phyloP scores from a whole-genome alignment of 1,140 invertebrate genomes.

The Heterodera schachtii region DNA sequence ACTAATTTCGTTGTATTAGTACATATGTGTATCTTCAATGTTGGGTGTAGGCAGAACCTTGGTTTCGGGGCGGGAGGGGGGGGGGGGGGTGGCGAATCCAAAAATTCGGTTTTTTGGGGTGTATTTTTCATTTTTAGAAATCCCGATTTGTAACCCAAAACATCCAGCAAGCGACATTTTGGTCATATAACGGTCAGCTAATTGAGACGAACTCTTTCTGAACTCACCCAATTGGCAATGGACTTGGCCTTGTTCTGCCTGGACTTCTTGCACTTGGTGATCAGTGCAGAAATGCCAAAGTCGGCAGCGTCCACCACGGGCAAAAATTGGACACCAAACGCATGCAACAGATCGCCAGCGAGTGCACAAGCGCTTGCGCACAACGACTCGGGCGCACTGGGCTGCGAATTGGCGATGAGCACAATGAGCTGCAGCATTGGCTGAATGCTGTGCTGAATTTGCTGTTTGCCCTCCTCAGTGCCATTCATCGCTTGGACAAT shows the following conservation, averaged over 20 bases:
- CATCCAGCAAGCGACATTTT: too few species aligned
- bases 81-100: too few species aligned
- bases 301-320: constrained; percentile 31
- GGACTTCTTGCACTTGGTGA: constrained; percentile 29
- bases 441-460: constrained; percentile 34
- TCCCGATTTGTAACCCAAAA: too few species aligned
- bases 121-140: too few species aligned
- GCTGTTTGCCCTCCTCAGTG: constrained; percentile 19
- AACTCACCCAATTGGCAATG: constrained; percentile 42
- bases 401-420: constrained; percentile 39
- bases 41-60: too few species aligned
- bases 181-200: too few species aligned
- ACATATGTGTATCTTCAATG: too few species aligned
- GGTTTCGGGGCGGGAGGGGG: too few species aligned
- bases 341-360: constrained; percentile 48
- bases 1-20: too few species aligned
- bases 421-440: constrained; percentile 42
- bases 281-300: constrained; percentile 16
- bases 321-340: constrained; percentile 44
- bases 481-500: constrained; percentile 56
- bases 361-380: constrained; percentile 34
- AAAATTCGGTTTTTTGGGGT: too few species aligned
- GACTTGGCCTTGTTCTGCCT: constrained; percentile 48
- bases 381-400: constrained; percentile 37
- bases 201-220: not conserved